phyloP scores from a whole-genome alignment of 2,113 vertebrate genomes.

The Paratilapia polleni region DNA sequence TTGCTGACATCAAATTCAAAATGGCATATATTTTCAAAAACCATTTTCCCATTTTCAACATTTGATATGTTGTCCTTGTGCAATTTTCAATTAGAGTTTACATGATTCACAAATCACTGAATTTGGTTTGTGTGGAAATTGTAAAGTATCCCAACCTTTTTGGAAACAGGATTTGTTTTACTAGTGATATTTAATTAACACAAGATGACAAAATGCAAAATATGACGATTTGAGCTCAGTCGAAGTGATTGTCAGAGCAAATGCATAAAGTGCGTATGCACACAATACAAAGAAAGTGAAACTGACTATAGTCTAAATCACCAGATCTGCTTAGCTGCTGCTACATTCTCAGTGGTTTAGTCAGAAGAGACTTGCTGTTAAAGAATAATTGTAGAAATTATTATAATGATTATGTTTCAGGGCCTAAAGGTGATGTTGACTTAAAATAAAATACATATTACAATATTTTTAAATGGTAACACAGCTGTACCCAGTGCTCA shows the following conservation, averaged over 20 bases:
- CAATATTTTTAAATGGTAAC: constrained; percentile 49
- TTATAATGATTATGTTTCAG: constrained; percentile 43
- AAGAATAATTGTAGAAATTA: constrained; percentile 65
- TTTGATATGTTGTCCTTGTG: neutral
- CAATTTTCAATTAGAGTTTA: neutral
- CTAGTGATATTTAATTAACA: constrained; percentile 22
- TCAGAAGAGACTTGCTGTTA: constrained; percentile 49
- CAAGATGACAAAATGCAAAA: constrained; percentile 8
- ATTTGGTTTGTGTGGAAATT: neutral
- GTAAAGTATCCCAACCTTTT: neutral
- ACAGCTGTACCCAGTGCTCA: constrained; percentile 67
- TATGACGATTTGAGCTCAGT: constrained; percentile 44
- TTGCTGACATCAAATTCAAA: too few species aligned
- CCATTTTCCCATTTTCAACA: too few species aligned
- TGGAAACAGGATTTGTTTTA: neutral
- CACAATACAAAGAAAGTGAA: constrained; percentile 41
- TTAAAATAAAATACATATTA: constrained; percentile 42
- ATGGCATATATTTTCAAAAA: too few species aligned
- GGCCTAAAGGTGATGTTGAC: constrained; percentile 37
- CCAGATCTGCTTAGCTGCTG: constrained; percentile 29
- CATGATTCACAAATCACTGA: neutral
- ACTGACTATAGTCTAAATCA: constrained; percentile 15
- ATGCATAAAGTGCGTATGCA: constrained; percentile 66
- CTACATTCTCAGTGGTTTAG: constrained; percentile 66
- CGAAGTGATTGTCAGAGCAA: constrained; percentile 61